A percentile compares a stretch with the other conserved stretches of the same genome.
phyloP scores from a whole-genome alignment of 2,113 vertebrate genomes.

The Perca schrenkii region DNA sequence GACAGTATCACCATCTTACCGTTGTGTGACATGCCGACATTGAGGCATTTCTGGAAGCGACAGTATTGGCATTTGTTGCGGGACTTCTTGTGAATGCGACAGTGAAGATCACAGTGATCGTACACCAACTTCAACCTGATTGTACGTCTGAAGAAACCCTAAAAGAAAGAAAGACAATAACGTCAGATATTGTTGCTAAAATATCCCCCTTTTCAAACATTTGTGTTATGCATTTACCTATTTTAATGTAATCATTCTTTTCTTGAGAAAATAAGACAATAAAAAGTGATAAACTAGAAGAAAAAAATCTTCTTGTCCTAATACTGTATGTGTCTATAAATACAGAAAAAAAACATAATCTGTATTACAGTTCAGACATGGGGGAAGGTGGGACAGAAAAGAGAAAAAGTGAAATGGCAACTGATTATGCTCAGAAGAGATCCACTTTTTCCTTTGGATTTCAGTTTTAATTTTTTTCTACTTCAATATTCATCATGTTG shows the following conservation, averaged over 20 bases:
- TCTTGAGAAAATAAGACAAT: neutral
- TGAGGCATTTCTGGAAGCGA: slow-evolving; percentile 98
- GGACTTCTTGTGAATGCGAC: slow-evolving; percentile 98
- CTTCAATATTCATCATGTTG: neutral
- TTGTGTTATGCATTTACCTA: neutral
- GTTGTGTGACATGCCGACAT: slow-evolving; percentile 99
- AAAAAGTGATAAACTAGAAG: neutral
- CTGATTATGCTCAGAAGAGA: neutral
- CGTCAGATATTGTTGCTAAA: neutral
- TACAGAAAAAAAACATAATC: neutral
- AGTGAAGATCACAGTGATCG: slow-evolving; percentile 95
- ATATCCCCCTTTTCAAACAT: neutral
- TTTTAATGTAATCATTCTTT: neutral
- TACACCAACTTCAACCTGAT: slow-evolving; percentile 97
- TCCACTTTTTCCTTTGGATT: too few relatives aligned
- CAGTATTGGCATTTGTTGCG: slow-evolving; percentile 99
- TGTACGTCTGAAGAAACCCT: slow-evolving; percentile 98
- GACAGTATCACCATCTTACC: slow-evolving; percentile 84
- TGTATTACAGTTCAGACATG: neutral
- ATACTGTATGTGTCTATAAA: neutral
- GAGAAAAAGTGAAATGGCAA: neutral
- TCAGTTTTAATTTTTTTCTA: neutral
- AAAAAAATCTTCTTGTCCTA: neutral
- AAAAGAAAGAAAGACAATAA: slow-evolving; percentile 25
- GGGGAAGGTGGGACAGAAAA: neutral